Percentiles rank a stretch among this genome's conserved stretches.
Conservation (phyloP, 2,888 invertebrate species). For the Hydropsyche betteni region DNA sequence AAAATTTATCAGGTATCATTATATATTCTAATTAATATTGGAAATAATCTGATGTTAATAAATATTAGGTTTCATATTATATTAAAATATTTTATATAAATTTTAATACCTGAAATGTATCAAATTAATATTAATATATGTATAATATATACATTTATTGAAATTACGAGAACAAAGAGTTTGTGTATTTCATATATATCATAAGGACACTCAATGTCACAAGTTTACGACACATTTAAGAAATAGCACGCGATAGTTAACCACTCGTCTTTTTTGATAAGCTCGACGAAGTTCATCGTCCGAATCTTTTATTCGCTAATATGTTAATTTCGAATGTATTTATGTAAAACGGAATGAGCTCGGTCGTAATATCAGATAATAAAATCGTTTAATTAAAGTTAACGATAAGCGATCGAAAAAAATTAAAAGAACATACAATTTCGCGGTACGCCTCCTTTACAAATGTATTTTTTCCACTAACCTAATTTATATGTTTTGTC, state of each 20-base stretch:
- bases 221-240: not conserved
- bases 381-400: slow-evolving; percentile 47
- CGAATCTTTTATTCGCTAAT: slow-evolving; percentile 1
- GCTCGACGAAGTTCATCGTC: slow-evolving; percentile 5
- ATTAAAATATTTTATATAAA: no score
- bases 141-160: no score
- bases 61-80: no score
- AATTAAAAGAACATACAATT: slow-evolving; percentile 2
- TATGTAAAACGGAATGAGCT: slow-evolving; percentile 44
- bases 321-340: slow-evolving; percentile 44
- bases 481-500: not conserved
- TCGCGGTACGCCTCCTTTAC: not conserved
- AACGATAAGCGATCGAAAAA: slow-evolving; percentile 41
- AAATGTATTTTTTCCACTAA: not conserved
- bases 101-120: no score
- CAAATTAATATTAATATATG: no score
- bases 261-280: slow-evolving; percentile 2
- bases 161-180: no score
- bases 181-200: no score
- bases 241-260: slow-evolving; percentile 32
- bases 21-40: no score
- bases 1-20: no score
- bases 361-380: slow-evolving; percentile 41
- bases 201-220: no score
- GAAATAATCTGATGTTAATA: no score